Evolutionary conservation across 2,888 invertebrate species (phyloP).

Genomic region (Sisyra nigra): DNA sequence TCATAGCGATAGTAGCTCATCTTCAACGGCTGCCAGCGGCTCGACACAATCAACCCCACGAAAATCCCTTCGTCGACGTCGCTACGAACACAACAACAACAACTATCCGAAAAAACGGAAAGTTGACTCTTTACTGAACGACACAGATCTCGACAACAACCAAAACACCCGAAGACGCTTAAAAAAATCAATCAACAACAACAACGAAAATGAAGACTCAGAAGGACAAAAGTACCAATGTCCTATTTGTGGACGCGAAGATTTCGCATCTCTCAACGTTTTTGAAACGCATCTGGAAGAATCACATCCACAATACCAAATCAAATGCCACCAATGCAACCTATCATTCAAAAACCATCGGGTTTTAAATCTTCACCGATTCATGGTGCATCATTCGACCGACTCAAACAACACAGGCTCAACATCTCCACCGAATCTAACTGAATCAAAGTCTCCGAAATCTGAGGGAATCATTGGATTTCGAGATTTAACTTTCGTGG

Average conservation of each 20-base stretch:
- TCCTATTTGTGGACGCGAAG: constrained; percentile 43
- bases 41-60: constrained; percentile 1
- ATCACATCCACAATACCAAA: constrained; percentile 45
- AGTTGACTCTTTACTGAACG: background rate
- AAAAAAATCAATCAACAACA: constrained; percentile 20
- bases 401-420: constrained; percentile 16
- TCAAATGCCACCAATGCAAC: constrained; percentile 58
- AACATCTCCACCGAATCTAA: constrained; percentile 9
- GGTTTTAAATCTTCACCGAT: constrained; percentile 52
- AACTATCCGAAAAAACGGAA: constrained; percentile 1
- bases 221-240: constrained; percentile 30
- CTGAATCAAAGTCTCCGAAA: constrained; percentile 16
- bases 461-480: constrained; percentile 42
- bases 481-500: constrained; percentile 58
- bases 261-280: constrained; percentile 38
- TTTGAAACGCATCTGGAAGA: constrained; percentile 48
- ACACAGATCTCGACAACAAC: background rate
- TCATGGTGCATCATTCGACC: constrained; percentile 35
- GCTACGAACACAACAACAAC: constrained; percentile 1
- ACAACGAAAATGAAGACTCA: constrained; percentile 14
- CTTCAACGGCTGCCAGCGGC: constrained; percentile 18
- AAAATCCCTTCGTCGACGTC: constrained; percentile 2
- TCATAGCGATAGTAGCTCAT: constrained; percentile 33
- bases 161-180: background rate
- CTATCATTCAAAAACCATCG: constrained; percentile 57